These are phyloP conservation scores for Drosophila macrospina DNA, from an alignment of 2,888 invertebrate species.

Conservation along the genomic window DNA sequence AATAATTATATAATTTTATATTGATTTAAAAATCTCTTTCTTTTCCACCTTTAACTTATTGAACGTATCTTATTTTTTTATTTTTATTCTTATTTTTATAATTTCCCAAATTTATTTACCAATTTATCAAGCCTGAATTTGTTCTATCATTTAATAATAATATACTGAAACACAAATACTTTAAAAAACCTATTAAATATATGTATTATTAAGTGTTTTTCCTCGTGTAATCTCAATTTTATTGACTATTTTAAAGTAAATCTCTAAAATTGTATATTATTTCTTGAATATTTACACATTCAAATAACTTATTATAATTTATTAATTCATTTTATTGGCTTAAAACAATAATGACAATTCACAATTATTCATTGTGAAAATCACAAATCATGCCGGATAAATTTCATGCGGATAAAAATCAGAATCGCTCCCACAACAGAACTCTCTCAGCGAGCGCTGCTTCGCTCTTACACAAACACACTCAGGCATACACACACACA, in stretches of 20 bases:
- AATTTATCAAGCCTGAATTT: too few species aligned
- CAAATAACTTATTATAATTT: background rate
- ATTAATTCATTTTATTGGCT: background rate
- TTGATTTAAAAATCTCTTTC: too few species aligned
- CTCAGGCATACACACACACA: slow-evolving; percentile 14
- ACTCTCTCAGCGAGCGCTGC: slow-evolving; percentile 19
- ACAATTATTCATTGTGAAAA: slow-evolving; percentile 33
- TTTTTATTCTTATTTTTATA: too few species aligned
- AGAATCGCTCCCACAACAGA: slow-evolving; percentile 43
- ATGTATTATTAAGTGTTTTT: too few species aligned
- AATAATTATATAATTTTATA: too few species aligned
- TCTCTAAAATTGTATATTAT: background rate
- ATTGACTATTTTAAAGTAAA: background rate
- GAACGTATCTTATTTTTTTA: too few species aligned
- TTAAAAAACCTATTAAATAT: too few species aligned
- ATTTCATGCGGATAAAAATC: slow-evolving; percentile 52
- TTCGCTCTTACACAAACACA: slow-evolving; percentile 21
- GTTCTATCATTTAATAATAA: too few species aligned
- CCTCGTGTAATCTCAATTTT: background rate
- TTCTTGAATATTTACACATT: background rate
- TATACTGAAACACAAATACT: too few species aligned
- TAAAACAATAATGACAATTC: background rate
- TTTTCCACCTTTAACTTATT: too few species aligned
- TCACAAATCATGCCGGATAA: slow-evolving; percentile 49
- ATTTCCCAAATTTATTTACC: too few species aligned